Conservation (phyloP, 2,888 invertebrate genomes). For the Encarsia formosa region DNA sequence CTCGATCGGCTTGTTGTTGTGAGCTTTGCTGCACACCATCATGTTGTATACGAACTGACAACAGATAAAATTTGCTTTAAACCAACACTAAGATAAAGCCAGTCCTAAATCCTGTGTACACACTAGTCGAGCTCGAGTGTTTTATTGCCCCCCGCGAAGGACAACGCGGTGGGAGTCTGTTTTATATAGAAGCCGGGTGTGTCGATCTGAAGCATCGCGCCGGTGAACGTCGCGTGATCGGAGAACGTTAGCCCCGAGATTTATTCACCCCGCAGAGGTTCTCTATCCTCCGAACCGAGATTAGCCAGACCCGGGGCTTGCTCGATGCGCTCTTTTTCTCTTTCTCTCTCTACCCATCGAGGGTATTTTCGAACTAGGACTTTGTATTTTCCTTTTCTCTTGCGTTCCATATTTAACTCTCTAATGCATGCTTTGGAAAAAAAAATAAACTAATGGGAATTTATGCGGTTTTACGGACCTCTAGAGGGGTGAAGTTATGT, state of each 20-base stretch:
- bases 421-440: too few species aligned
- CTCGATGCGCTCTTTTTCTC: conserved; percentile 25
- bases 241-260: conserved; percentile 29
- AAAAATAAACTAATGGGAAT: too few species aligned
- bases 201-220: background rate
- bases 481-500: too few species aligned
- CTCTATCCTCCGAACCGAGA: too few species aligned
- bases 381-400: too few species aligned
- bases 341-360: too few species aligned
- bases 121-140: background rate
- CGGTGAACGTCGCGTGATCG: conserved; percentile 32
- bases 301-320: background rate
- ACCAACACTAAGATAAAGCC: too few species aligned
- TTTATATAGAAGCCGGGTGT: background rate
- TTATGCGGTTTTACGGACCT: too few species aligned
- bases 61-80: too few species aligned
- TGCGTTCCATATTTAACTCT: too few species aligned
- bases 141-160: background rate
- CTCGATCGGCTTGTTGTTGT: conserved; percentile 93
- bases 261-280: conserved; percentile 33
- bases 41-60: conserved; percentile 87
- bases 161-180: background rate
- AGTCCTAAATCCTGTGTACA: too few species aligned
- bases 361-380: too few species aligned
- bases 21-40: conserved; percentile 95